Percentiles rank a stretch among this genome's conserved stretches.
Evolutionary conservation across 2,113 vertebrate genomes (phyloP).

Genomic region (Tenrec ecaudatus): DNA sequence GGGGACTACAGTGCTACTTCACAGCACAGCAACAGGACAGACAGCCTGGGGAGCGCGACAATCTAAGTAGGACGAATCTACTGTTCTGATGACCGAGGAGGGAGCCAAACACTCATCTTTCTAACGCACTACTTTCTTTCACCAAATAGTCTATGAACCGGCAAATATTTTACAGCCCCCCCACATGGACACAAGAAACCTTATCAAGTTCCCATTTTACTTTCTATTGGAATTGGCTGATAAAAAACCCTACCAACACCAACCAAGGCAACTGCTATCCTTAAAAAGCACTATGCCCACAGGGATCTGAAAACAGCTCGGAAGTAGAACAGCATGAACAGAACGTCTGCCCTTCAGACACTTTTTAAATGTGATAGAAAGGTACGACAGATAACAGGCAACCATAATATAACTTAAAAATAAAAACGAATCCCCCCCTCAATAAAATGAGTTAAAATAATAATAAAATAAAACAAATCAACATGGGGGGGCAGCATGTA

Average conservation of each 20-base stretch:
- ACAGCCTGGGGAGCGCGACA: constrained; percentile 8
- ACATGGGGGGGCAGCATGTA: too few species aligned
- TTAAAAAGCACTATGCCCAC: background rate
- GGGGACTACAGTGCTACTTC: background rate
- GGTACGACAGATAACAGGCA: constrained; percentile 1
- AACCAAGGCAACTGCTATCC: constrained; percentile 47
- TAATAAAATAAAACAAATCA: background rate
- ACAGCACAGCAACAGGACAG: constrained; percentile 23
- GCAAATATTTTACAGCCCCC: constrained; percentile 45
- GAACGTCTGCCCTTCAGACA: background rate
- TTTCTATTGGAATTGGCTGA: constrained; percentile 47
- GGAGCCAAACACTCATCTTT: constrained; percentile 53
- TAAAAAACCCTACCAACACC: constrained; percentile 44
- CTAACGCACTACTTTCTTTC: constrained; percentile 47
- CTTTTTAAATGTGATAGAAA: constrained; percentile 30
- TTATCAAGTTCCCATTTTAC: constrained; percentile 8
- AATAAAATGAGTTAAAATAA: background rate
- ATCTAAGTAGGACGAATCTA: constrained; percentile 24
- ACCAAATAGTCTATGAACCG: constrained; percentile 19
- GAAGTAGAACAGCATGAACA: background rate
- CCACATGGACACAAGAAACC: constrained; percentile 52
- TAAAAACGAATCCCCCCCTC: background rate
- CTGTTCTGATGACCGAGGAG: constrained; percentile 52
- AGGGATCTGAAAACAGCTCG: constrained; percentile 24
- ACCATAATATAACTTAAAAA: constrained; percentile 24